Conservation (phyloP, 2,113 vertebrate species). For the Xiphias gladius region DNA sequence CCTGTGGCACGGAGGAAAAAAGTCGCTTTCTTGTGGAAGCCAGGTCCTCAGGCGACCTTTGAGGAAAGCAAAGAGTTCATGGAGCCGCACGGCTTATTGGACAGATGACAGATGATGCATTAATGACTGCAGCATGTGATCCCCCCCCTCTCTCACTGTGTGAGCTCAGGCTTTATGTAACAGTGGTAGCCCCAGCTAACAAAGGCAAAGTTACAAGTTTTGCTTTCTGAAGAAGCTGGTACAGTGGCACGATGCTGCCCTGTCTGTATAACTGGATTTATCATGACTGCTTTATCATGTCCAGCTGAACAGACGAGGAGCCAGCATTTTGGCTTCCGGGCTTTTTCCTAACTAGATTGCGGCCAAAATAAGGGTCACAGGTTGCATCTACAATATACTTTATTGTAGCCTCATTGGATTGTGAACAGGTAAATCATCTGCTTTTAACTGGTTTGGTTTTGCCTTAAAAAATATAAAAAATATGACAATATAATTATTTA, state of each 20-base stretch:
- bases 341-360: neutral
- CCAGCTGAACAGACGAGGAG: neutral
- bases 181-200: conserved; percentile 16
- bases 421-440: neutral
- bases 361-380: neutral
- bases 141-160: neutral
- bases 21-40: conserved; percentile 21
- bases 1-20: conserved; percentile 31
- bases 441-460: neutral
- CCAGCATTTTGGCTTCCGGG: neutral
- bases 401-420: neutral
- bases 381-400: neutral
- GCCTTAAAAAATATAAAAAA: too few species aligned
- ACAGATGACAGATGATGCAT: conserved; percentile 66
- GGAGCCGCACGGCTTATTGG: conserved; percentile 42
- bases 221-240: conserved; percentile 30
- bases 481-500: too few species aligned
- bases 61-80: conserved; percentile 51
- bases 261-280: conserved; percentile 15
- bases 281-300: neutral
- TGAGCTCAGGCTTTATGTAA: conserved; percentile 44
- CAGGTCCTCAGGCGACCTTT: conserved; percentile 62
- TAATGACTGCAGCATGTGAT: conserved; percentile 67
- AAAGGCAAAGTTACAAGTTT: conserved; percentile 15
- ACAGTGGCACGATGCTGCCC: neutral